Evolutionary conservation across 1,140 invertebrate species (phyloP).

Genomic region (Drosophila yakuba): DNA sequence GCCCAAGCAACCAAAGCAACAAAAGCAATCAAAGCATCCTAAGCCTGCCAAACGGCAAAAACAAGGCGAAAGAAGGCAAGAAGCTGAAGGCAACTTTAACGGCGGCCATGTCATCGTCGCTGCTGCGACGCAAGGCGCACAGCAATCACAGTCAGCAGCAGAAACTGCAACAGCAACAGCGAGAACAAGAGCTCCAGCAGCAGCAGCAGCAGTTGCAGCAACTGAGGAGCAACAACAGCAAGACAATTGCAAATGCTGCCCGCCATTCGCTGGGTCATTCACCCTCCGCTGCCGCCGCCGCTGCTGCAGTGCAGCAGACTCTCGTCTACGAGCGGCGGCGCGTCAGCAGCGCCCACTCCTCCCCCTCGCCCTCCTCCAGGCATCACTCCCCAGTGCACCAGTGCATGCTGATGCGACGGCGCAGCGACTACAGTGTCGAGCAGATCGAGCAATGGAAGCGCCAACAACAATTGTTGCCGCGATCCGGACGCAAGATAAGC

Average conservation of each 20-base stretch:
- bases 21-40: constrained; percentile 13
- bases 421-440: constrained; percentile 78
- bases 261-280: constrained; percentile 70
- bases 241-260: constrained; percentile 66
- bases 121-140: constrained; percentile 66
- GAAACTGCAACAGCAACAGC: constrained; percentile 33
- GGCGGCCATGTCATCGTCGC: constrained; percentile 69
- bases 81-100: constrained; percentile 69
- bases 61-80: constrained; percentile 66
- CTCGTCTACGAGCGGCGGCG: constrained; percentile 69
- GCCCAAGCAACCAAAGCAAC: constrained; percentile 5
- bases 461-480: constrained; percentile 58
- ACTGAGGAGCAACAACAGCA: constrained; percentile 17
- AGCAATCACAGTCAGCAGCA: constrained; percentile 48
- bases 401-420: constrained; percentile 75
- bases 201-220: constrained; percentile 40
- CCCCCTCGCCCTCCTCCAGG: constrained; percentile 54
- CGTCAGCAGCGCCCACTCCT: constrained; percentile 62
- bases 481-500: constrained; percentile 68
- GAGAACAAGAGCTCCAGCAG: constrained; percentile 20
- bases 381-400: constrained; percentile 71
- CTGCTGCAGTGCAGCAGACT: constrained; percentile 56
- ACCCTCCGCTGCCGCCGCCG: constrained; percentile 42
- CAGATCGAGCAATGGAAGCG: constrained; percentile 78
- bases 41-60: constrained; percentile 36